A percentile compares a stretch with the other conserved stretches of the same genome.
Conservation (phyloP, 2,888 invertebrate genomes). For the Macrosiphum euphorbiae region DNA sequence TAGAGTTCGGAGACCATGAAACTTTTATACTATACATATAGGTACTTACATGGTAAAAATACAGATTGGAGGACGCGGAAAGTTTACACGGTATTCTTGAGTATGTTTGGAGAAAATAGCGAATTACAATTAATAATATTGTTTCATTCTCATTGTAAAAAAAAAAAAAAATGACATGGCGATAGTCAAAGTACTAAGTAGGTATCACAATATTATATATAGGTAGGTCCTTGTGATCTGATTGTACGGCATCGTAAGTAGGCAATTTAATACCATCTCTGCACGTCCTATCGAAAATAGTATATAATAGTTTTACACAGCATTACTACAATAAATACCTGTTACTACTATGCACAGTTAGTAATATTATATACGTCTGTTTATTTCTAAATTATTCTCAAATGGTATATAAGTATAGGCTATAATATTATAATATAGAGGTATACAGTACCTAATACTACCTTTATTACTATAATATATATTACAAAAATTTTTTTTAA, state of each 20-base stretch:
- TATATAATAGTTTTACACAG: neutral
- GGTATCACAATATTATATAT: neutral
- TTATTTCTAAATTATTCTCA: neutral
- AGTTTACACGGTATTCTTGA: neutral
- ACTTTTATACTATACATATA: neutral
- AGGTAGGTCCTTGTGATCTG: neutral
- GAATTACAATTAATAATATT: neutral
- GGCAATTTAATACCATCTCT: constrained; percentile 59
- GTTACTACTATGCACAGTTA: neutral
- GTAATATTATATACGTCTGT: neutral
- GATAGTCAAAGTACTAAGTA: neutral
- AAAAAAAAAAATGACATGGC: neutral
- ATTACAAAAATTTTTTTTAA: neutral
- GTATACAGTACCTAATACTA: neutral
- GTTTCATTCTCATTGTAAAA: neutral
- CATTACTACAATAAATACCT: too few species aligned
- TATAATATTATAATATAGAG: neutral
- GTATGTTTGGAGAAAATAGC: neutral
- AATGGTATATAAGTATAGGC: neutral
- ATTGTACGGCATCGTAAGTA: constrained; percentile 54
- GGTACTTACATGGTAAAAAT: neutral
- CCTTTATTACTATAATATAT: too few species aligned
- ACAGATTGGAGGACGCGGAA: neutral
- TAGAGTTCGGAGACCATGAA: neutral
- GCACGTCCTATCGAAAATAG: neutral